Evolutionary conservation across 2,888 invertebrate genomes (phyloP), one percentile per base, ranked within the genome.

Genomic region (Chloromyia formosa): DNA sequence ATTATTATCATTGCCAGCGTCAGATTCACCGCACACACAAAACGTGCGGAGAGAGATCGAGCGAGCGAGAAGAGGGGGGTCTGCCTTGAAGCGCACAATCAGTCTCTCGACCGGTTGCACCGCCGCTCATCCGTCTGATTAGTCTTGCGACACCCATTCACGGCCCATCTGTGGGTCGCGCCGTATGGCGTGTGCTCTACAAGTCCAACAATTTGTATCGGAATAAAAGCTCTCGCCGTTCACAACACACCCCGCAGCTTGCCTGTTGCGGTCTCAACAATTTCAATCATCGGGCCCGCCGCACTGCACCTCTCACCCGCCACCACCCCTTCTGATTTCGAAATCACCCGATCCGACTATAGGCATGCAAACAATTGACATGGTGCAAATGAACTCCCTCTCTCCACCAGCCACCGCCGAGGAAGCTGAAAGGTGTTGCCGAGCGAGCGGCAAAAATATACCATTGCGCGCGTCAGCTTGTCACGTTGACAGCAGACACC

Each of bases 41-140:
- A n/a, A n/a, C n/a, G n/a, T n/a, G n/a, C n/a, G n/a, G n/a, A 35
- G 27, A 35, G 27, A 35, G 7, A 4, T 40, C 16, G 56, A 54
- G n/a, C 56, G 56, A 56, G 56, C 71, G 27, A 2, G 7, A 56
- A 69, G 69, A 40, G 42, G 54, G 45, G 27, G 9, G 53, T 27
- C 71, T 58, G 71, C 71, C 58, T 58, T 71, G 58, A 71, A 71
- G 71, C 71, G 71, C 71, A 71, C 71, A 71, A 71, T 71, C 69
- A 35, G 35, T 56, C 56, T 4, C 54, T 58, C 40, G 2, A 35
- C 27, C 27, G 27, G 7, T 35, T 35, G 27, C 27, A 35, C 3
- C 27, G 9, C 16, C 54, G 56, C 16, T 58, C 64, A 40, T 18
- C 45, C 62, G 5, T n/a, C 49, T 16, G 22, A 56, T 16, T 10